Evolutionary conservation across 2,888 invertebrate genomes (phyloP), one percentile per base, ranked within the genome.

Genomic region (Agrotis segetum): DNA sequence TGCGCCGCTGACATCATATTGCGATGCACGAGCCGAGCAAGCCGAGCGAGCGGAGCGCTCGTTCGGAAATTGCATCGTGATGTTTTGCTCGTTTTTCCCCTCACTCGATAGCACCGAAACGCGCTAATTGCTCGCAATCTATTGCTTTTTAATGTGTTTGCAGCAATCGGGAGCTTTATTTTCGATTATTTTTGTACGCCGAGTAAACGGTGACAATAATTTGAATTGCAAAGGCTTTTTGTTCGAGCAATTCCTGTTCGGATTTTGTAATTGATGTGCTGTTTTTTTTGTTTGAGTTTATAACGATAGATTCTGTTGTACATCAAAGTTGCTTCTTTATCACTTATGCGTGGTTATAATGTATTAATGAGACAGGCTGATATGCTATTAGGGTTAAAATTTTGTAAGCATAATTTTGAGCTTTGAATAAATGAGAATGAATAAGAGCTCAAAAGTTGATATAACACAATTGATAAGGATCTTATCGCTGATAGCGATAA

Each of bases 71-170:
- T 89, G 90, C 88, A 88, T 85, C 85, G 83, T 61, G 77, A 71
- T 85, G 86, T 88, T 90, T 89, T 88, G 85, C 88, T 89, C 89
- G 74, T 72, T 83, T 84, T 84, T 75, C 66, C 71, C 78, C 79
- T 71, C 81, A 77, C 82, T 78, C 67, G 79, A 78, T 66, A 52
- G 67, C 75, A 71, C 79, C 78, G 77, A 84, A 85, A 76, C 88
- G 85, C 89, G 88, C 90, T 94, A 93, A 94, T 94, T 94, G 94
- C 92, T 92, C 72, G 87, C 92, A 92, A 92, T 93, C 92, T 92
- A 93, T 92, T 89, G 92, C 92, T 89, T 90, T 93, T 92, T 91
- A 92, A 93, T 92, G 90, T 90, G 91, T 92, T 93, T 92, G 89
- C 88, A 82, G 83, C 86, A 84, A 87, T 87, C 83, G 78, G 82